phyloP scores from a whole-genome alignment of 2,113 vertebrate genomes.

The Opisthocomus hoazin region DNA sequence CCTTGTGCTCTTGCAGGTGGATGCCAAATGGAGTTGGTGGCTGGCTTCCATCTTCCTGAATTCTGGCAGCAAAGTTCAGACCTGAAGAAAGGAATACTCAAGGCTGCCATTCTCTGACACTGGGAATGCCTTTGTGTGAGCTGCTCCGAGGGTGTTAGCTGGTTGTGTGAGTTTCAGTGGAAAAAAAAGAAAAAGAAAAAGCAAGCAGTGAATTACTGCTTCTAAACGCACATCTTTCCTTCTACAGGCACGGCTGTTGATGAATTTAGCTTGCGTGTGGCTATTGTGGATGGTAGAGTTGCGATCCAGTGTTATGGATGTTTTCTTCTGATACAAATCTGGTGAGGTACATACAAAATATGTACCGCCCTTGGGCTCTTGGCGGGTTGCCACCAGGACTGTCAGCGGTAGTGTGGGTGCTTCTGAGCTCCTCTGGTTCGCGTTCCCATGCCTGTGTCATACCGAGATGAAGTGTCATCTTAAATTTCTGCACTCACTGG shows the following conservation, averaged over 20 bases:
- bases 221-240: constrained; percentile 11
- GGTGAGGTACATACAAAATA: constrained; percentile 37
- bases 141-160: background rate
- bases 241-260: background rate
- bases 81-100: background rate
- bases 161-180: background rate
- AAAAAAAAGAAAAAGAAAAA: background rate
- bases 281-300: constrained; percentile 42
- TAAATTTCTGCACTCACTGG: background rate
- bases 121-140: background rate
- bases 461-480: background rate
- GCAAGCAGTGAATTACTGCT: constrained; percentile 34
- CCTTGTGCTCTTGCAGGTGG: background rate
- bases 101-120: rapidly evolving
- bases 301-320: constrained; percentile 15
- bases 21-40: background rate
- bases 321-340: constrained; percentile 44
- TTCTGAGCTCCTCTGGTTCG: background rate
- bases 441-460: background rate
- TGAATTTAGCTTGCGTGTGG: constrained; percentile 36
- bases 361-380: constrained; percentile 23
- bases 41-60: background rate
- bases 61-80: background rate
- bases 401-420: background rate
- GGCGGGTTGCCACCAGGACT: background rate